These are phyloP conservation scores for Hirudo medicinalis DNA, from an alignment of 1,140 invertebrate species.

Conservation along the genomic window DNA sequence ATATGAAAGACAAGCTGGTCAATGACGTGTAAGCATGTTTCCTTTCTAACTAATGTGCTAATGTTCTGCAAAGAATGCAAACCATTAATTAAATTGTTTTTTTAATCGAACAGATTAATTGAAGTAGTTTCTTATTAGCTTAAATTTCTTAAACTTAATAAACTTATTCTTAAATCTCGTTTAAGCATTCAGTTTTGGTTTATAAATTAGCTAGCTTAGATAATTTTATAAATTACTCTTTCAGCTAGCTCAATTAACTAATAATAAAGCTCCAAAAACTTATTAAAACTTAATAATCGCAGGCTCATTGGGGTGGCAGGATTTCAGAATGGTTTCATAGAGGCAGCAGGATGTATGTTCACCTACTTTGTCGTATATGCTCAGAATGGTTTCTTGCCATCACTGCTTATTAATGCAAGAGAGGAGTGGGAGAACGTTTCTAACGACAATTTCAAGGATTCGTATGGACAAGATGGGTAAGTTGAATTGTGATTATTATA, in stretches of 20 bases:
- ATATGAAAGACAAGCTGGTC: constrained; percentile 39
- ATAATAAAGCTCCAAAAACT: background rate
- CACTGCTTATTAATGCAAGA: constrained; percentile 45
- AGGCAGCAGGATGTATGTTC: constrained; percentile 96
- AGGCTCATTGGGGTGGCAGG: constrained; percentile 28
- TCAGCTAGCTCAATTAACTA: background rate
- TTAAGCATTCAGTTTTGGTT: background rate
- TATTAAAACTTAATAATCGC: background rate
- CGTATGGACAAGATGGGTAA: constrained; percentile 52
- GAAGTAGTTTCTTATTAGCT: background rate
- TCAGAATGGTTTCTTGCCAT: constrained; percentile 87
- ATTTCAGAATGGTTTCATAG: constrained; percentile 62
- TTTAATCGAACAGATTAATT: background rate
- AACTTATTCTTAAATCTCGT: background rate
- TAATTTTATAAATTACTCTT: background rate
- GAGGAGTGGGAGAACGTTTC: constrained; percentile 46
- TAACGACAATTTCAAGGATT: constrained; percentile 48
- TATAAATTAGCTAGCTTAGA: background rate
- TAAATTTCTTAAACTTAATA: background rate
- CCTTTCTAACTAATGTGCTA: background rate
- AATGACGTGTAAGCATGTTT: constrained; percentile 9
- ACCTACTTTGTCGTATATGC: constrained; percentile 98
- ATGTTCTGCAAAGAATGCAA: background rate
- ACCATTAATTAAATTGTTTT: background rate
- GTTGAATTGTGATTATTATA: constrained; percentile 16